Conservation (phyloP, 2,113 vertebrate genomes). For the Cottus gobio region DNA sequence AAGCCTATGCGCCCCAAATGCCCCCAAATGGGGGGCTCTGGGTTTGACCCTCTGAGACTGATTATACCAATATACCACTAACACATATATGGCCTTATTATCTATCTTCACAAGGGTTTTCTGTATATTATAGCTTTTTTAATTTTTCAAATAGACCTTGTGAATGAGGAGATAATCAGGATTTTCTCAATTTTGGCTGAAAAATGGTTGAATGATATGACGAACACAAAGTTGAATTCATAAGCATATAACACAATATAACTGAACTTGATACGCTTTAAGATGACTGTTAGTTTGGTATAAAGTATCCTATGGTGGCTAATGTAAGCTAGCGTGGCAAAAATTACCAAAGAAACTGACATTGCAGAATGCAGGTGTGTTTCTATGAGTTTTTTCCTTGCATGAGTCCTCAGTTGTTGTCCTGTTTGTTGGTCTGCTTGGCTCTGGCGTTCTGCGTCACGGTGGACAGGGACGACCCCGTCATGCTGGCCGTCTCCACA, state of each 20-base stretch:
- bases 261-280: no score
- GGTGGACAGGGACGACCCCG: constrained; percentile 84
- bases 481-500: constrained; percentile 84
- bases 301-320: not conserved
- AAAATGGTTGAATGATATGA: no score
- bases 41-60: no score
- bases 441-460: constrained; percentile 77
- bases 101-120: no score
- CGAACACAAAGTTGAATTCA: not conserved
- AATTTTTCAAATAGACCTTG: no score
- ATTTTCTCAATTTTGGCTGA: no score
- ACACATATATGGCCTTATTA: no score
- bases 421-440: constrained; percentile 77
- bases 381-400: not conserved
- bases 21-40: no score
- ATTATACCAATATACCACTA: no score
- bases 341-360: not conserved
- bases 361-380: not conserved
- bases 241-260: not conserved
- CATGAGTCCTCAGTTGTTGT: constrained; percentile 70
- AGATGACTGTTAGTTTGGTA: not conserved
- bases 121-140: no score
- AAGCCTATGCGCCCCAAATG: no score
- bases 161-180: no score
- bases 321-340: not conserved